Evolutionary conservation across 2,113 vertebrate genomes (phyloP).

Genomic region (Mustela nigripes): DNA sequence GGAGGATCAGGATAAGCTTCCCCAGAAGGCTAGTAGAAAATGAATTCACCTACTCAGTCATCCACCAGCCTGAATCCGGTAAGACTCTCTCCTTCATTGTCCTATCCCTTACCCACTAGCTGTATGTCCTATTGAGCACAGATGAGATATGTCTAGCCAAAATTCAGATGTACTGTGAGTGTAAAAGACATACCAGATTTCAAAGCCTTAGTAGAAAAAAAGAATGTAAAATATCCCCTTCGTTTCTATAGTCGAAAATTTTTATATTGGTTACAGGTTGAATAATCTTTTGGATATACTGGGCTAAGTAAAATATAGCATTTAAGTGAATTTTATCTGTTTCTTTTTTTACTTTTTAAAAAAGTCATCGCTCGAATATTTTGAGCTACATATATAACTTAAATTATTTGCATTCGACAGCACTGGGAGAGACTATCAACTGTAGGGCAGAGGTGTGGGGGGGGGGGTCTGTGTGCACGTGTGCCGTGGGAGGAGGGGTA

Average conservation of each 20-base stretch:
- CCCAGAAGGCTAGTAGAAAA: not conserved
- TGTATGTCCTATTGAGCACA: not conserved
- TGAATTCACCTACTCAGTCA: not conserved
- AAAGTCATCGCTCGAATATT: not conserved
- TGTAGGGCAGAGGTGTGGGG: not conserved
- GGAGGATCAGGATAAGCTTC: not conserved
- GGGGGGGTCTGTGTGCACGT: not conserved
- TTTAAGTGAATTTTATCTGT: not conserved
- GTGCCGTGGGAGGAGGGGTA: not conserved
- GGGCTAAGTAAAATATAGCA: not conserved
- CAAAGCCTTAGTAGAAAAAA: not conserved
- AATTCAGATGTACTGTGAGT: not conserved
- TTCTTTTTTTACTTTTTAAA: not conserved
- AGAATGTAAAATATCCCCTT: not conserved
- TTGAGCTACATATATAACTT: not conserved
- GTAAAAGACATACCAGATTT: conserved; percentile 20
- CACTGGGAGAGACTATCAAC: not conserved
- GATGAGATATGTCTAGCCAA: not conserved
- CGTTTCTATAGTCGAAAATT: not conserved
- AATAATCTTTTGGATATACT: not conserved
- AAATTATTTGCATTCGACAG: not conserved
- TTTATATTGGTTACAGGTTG: not conserved
- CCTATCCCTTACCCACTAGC: not conserved
- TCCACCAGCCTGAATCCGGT: not conserved
- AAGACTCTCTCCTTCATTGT: not conserved